Evolutionary conservation across 2,888 invertebrate genomes (phyloP), one percentile per base, ranked within the genome.

Genomic region (Orthonevra nobilis): DNA sequence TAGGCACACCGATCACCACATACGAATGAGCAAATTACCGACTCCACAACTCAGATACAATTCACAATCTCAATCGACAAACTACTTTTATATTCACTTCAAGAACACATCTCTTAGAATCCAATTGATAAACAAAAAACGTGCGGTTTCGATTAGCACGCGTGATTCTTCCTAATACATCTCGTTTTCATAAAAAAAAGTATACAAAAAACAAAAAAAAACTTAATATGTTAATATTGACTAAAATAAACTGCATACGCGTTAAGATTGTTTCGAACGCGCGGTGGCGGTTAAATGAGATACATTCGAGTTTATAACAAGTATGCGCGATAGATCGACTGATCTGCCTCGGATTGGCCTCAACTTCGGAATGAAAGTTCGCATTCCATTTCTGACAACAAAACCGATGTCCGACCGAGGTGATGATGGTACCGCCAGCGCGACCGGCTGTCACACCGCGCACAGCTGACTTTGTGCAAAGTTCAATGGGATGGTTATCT

Each of bases 401-500:
- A 44, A 36, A 69, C 54, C 46, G 14, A 10, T 14, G 12, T 3
- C 23, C n/a, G n/a, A n/a, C n/a, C n/a, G n/a, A n/a, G n/a, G n/a
- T n/a, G n/a, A n/a, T n/a, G n/a, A n/a, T n/a, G n/a, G n/a, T n/a
- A n/a, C n/a, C n/a, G n/a, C n/a, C n/a, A n/a, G n/a, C n/a, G n/a
- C n/a, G n/a, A n/a, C n/a, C n/a, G n/a, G n/a, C n/a, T n/a, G n/a
- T n/a, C n/a, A n/a, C 15, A 10, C 10, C 10, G 12, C 9, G 23
- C 19, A 42, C 42, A 19, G 12, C 28, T 30, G 48, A 58, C 42
- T 58, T 58, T 58, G 14, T 64, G 58, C 52, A 32, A 30, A 58
- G 70, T 77, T 70, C 64, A 77, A 32, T 77, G 72, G 38, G 54
- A 68, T 20, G 32, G 34, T 69, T 74, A 69, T 48, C 61, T 61